phyloP scores from a whole-genome alignment of 2,888 invertebrate species.

The Ochropacha duplaris region DNA sequence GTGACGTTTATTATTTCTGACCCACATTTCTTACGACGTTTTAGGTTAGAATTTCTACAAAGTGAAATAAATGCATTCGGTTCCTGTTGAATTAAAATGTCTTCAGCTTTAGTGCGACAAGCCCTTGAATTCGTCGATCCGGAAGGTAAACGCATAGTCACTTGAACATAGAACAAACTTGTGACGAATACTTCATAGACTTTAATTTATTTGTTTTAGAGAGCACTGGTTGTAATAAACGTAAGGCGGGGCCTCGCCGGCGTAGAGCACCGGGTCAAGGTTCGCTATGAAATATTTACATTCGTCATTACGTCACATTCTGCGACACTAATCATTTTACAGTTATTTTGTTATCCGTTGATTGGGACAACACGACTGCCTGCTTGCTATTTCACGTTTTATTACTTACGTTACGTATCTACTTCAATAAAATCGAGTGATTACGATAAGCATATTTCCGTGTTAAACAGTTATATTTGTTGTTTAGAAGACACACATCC shows the following conservation, averaged over 20 bases:
- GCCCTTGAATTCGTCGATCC: constrained; percentile 81
- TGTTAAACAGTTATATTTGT: constrained; percentile 1
- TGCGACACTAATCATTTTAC: background rate
- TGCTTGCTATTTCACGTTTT: background rate
- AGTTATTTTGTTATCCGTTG: background rate
- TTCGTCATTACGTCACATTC: constrained; percentile 21
- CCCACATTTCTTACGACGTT: constrained; percentile 2
- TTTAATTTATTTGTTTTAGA: constrained; percentile 49
- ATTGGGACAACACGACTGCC: background rate
- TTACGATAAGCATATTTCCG: background rate
- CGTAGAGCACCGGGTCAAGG: constrained; percentile 59
- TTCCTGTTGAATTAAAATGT: constrained; percentile 68
- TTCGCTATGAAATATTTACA: constrained; percentile 26
- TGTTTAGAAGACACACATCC: constrained; percentile 29
- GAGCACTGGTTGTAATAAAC: constrained; percentile 50
- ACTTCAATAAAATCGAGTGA: background rate
- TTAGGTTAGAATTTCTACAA: constrained; percentile 41
- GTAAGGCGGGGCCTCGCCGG: constrained; percentile 35
- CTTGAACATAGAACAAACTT: constrained; percentile 2
- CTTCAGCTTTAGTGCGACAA: constrained; percentile 80
- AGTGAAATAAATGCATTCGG: constrained; percentile 50
- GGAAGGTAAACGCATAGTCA: constrained; percentile 49
- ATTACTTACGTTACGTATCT: too few species aligned
- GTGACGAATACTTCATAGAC: background rate
- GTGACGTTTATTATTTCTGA: constrained; percentile 12